Conservation (phyloP, 2,797 vertebrate species). For the Ptychadena robeensis region DNA sequence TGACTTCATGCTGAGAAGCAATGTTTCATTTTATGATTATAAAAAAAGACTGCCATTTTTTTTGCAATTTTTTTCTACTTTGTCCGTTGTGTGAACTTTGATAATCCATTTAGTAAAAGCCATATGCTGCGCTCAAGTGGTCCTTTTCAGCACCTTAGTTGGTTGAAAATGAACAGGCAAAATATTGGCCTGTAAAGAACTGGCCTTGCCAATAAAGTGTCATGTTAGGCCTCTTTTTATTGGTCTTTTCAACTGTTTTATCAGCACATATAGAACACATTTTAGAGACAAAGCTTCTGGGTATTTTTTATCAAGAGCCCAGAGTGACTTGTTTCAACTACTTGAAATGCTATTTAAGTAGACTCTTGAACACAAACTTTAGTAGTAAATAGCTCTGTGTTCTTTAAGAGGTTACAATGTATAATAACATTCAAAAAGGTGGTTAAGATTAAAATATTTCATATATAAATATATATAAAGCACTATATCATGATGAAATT, state of each 20-base stretch:
- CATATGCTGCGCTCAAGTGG: constrained; percentile 33
- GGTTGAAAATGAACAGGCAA: constrained; percentile 41
- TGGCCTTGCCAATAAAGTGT: constrained; percentile 34
- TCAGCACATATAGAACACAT: constrained; percentile 39
- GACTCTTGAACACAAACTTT: background rate
- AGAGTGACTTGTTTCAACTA: constrained; percentile 4
- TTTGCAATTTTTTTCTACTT: constrained; percentile 28
- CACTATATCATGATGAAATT: no score
- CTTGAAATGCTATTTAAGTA: background rate
- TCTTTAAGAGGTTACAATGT: background rate
- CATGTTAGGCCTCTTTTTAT: constrained; percentile 25
- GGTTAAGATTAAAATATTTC: background rate
- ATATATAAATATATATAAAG: background rate
- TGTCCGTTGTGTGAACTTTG: constrained; percentile 36
- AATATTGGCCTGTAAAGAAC: constrained; percentile 30
- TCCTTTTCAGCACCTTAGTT: constrained; percentile 36
- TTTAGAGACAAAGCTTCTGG: constrained; percentile 24
- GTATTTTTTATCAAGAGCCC: constrained; percentile 21
- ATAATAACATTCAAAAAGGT: background rate
- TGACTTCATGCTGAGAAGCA: constrained; percentile 17
- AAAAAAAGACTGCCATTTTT: constrained; percentile 18
- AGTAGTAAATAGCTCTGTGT: background rate
- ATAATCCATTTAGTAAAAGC: constrained; percentile 44
- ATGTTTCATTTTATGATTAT: constrained; percentile 23
- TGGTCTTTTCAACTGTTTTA: constrained; percentile 40